Base-by-base conservation (phyloP, 2,888 invertebrate genomes). In the Thymelicus lineola region DNA sequence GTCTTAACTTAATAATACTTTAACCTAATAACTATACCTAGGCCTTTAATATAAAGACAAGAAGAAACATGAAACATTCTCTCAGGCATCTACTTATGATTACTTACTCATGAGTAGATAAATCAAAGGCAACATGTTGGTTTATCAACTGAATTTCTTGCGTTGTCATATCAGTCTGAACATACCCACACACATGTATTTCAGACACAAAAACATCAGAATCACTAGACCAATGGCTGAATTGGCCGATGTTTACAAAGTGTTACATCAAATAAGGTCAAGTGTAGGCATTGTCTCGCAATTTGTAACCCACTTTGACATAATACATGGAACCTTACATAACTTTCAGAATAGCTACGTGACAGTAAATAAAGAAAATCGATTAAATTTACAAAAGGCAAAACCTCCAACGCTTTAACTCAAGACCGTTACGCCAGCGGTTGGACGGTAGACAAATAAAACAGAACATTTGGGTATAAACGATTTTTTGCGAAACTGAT, bases 401-500 rank as follows among this genome's bases (percentile, higher is more conserved):
- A 66, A 46, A 38, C 58, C 58, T 38, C 58, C 46, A 66, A 10
- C 58, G 20, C 20, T 15, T 57, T 38, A 57, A 57, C 57, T 36
- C 36, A 38, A 55, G 55, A 55, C 12, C 55, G 35, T 55, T 55
- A 55, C 55, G 55, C 55, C 35, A 55, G 55, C 14, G 55, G 1
- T 14, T 14, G 7, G 55, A 35, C 28, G 28, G 59, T 53, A 60
- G 45, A 7, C 55, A 35, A 68, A 57, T 60, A 55, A 57, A 46
- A 45, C 28, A 50, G n/a, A n/a, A n/a, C n/a, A n/a, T n/a, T n/a
- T n/a, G 15, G 48, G 55, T 35, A 46, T 55, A 61, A 68, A 55
- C 55, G 45, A 15, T 7, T 55, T 68, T 68, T 68, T 68, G 17
- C 62, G 62, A 68, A 68, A 68, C 36, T 42, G 20, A 14, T 42